These are phyloP conservation scores for Nothobranchius furzeri DNA, from an alignment of 2,113 vertebrate species.

Conservation along the genomic window DNA sequence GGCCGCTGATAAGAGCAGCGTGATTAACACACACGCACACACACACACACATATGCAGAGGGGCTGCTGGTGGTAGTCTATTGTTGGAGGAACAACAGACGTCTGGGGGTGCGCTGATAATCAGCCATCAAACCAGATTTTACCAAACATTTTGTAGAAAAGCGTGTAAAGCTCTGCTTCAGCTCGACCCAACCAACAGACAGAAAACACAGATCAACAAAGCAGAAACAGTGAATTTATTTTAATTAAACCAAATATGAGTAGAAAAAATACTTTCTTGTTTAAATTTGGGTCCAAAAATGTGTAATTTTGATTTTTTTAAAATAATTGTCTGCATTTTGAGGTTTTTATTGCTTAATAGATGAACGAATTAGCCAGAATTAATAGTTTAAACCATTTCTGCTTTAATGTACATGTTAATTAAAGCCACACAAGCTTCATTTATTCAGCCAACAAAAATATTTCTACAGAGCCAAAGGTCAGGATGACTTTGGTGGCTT, in stretches of 20 bases:
- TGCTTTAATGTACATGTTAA: not conserved
- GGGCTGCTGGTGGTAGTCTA: constrained; percentile 54
- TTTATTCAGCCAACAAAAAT: constrained; percentile 8
- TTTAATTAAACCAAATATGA: not conserved
- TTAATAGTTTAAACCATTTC: not conserved
- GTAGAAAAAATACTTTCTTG: no score
- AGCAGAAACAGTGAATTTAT: constrained; percentile 12
- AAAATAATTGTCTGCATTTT: no score
- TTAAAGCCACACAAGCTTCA: constrained; percentile 13
- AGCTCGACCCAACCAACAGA: constrained; percentile 8
- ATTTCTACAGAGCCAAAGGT: constrained; percentile 22
- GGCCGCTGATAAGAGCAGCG: constrained; percentile 74
- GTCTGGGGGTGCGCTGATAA: constrained; percentile 73
- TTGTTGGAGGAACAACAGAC: constrained; percentile 71
- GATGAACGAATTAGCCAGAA: not conserved
- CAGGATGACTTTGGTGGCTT: constrained; percentile 37
- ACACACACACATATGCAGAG: constrained; percentile 15
- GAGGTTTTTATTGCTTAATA: not conserved
- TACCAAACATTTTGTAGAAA: constrained; percentile 52
- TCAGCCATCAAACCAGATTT: constrained; percentile 73
- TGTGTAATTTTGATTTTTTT: no score
- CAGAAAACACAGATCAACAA: constrained; percentile 16
- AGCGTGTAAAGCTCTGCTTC: constrained; percentile 36
- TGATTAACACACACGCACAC: constrained; percentile 58
- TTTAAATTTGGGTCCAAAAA: no score